Evolutionary conservation across 2,797 vertebrate species (phyloP).

Genomic region (Gouania willdenowi): DNA sequence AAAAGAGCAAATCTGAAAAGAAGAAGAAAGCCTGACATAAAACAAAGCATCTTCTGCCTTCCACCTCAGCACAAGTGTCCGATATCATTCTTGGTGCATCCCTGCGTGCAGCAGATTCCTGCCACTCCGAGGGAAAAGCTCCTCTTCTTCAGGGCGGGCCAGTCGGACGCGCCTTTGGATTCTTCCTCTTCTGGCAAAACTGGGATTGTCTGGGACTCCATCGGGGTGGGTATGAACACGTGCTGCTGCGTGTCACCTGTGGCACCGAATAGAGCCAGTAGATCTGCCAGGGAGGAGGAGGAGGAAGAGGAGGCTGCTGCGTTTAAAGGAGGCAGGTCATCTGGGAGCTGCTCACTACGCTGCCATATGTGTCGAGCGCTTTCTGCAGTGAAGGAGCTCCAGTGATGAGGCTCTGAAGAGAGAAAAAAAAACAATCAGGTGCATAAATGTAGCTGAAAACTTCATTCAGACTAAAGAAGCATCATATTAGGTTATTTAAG

Average conservation of each 20-base stretch:
- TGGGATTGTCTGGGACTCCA: not conserved
- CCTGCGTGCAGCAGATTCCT: constrained; percentile 80
- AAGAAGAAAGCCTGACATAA: constrained; percentile 10
- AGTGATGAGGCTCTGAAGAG: constrained; percentile 44
- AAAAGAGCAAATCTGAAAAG: constrained; percentile 7
- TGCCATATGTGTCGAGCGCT: constrained; percentile 30
- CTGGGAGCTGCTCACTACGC: not conserved
- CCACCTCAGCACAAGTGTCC: constrained; percentile 79
- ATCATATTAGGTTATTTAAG: too few species aligned
- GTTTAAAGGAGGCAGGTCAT: constrained; percentile 6
- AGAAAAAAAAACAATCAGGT: not conserved
- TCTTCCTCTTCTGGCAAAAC: constrained; percentile 1
- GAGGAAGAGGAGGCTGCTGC: constrained; percentile 27
- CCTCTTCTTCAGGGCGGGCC: constrained; percentile 69
- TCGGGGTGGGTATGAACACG: not conserved
- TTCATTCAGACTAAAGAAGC: too few species aligned
- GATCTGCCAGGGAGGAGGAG: constrained; percentile 54
- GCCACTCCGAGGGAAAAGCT: constrained; percentile 71
- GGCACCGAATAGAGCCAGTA: constrained; percentile 41
- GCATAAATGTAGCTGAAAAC: too few species aligned
- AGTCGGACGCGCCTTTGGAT: constrained; percentile 18
- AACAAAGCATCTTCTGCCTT: not conserved
- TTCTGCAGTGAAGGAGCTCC: constrained; percentile 22
- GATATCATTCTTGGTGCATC: constrained; percentile 85
- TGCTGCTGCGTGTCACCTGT: constrained; percentile 4